These are phyloP conservation scores for Zaprionus vittiger DNA, from an alignment of 1,140 invertebrate genomes.

Conservation along the genomic window DNA sequence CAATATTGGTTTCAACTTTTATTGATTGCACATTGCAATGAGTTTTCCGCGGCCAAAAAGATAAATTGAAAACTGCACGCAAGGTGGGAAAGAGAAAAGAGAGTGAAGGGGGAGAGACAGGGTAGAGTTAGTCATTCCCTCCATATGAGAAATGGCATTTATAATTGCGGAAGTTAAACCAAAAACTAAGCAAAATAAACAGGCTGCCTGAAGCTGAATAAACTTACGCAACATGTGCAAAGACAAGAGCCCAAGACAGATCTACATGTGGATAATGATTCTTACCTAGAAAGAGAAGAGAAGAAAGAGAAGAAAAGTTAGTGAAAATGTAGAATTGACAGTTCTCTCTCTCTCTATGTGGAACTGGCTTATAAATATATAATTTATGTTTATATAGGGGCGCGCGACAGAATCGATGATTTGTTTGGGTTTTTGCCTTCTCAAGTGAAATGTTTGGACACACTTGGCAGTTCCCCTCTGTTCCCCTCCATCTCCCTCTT, in stretches of 20 bases:
- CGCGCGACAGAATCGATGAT: constrained; percentile 45
- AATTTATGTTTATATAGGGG: constrained; percentile 68
- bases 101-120: not conserved
- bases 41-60: constrained; percentile 27
- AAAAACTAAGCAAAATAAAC: constrained; percentile 15
- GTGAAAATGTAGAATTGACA: constrained; percentile 26
- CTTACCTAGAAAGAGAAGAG: constrained; percentile 61
- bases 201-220: constrained; percentile 14
- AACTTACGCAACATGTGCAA: constrained; percentile 62
- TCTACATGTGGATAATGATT: constrained; percentile 27
- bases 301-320: constrained; percentile 47
- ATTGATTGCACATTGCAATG: constrained; percentile 40
- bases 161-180: constrained; percentile 72
- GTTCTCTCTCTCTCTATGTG: not conserved
- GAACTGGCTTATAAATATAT: constrained; percentile 62
- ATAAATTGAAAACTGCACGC: constrained; percentile 79
- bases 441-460: constrained; percentile 52
- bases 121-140: constrained; percentile 13
- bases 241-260: not conserved
- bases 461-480: constrained; percentile 40
- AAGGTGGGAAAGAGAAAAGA: constrained; percentile 38
- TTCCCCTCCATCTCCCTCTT: not conserved
- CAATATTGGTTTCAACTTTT: constrained; percentile 56
- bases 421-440: constrained; percentile 44
- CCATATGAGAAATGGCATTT: constrained; percentile 67